A percentile compares a stretch with the other conserved stretches of the same genome.
These are phyloP conservation scores for Temnothorax ravouxi DNA, from an alignment of 2,888 invertebrate genomes.

Conservation along the genomic window DNA sequence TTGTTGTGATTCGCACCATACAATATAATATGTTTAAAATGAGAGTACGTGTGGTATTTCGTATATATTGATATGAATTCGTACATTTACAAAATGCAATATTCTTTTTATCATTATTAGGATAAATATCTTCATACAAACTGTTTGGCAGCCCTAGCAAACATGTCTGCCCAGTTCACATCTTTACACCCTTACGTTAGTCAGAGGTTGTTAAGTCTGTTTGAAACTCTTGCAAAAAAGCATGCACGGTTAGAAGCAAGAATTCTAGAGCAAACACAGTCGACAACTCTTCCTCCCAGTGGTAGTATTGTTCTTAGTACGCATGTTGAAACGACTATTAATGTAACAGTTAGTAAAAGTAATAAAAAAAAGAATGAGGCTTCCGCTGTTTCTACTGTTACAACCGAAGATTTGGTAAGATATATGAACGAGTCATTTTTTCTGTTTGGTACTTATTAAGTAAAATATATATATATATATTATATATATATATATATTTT, in stretches of 20 bases:
- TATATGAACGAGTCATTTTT: background rate
- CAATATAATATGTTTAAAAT: conserved; percentile 99
- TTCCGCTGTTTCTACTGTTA: conserved; percentile 21
- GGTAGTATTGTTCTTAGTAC: conserved; percentile 63
- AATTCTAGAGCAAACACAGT: conserved; percentile 77
- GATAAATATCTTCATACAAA: conserved; percentile 99
- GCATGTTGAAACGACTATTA: conserved; percentile 61
- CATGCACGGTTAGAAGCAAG: conserved; percentile 90
- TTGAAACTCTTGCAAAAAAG: conserved; percentile 96
- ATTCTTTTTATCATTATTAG: conserved; percentile 81
- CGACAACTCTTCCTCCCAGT: conserved; percentile 62
- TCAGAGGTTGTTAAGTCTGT: conserved; percentile 96
- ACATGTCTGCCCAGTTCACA: conserved; percentile 98
- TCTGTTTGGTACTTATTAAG: background rate
- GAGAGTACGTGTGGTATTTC: conserved; percentile 87
- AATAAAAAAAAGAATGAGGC: conserved; percentile 39
- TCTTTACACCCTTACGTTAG: conserved; percentile 98
- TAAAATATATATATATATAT: conserved; percentile 2
- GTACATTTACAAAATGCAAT: conserved; percentile 1
- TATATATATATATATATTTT: no score
- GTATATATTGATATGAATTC: background rate
- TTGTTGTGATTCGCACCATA: conserved; percentile 98
- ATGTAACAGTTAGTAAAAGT: conserved; percentile 66
- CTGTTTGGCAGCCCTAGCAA: conserved; percentile 98
- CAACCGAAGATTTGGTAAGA: conserved; percentile 81